Percentiles rank a stretch among this genome's conserved stretches.
Evolutionary conservation across 2,797 vertebrate genomes (phyloP).

Genomic region (Propithecus deckenii): DNA sequence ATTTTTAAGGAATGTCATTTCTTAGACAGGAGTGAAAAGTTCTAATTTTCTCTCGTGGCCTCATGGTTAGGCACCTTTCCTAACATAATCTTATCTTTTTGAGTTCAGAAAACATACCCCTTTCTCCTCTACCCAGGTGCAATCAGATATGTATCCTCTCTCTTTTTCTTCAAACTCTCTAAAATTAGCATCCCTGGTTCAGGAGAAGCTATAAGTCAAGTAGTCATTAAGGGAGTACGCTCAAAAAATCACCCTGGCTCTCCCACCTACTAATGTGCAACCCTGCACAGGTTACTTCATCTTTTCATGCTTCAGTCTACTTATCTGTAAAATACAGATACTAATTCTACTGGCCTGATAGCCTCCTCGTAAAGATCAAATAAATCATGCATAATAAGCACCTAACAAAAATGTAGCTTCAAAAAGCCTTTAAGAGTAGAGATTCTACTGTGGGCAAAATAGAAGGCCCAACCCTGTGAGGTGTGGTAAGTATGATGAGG

Average conservation of each 20-base stretch:
- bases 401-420: neutral
- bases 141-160: neutral
- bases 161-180: constrained; percentile 14
- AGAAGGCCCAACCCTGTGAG: neutral
- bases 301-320: neutral
- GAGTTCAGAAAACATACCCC: neutral
- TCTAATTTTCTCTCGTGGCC: neutral
- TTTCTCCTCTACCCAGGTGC: neutral
- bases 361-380: neutral
- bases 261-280: neutral
- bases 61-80: neutral
- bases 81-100: neutral
- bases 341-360: neutral
- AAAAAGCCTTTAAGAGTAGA: neutral
- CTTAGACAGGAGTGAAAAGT: neutral
- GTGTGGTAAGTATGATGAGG: neutral
- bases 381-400: neutral
- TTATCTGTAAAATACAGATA: neutral
- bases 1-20: constrained; percentile 7
- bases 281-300: neutral
- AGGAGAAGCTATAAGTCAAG: neutral
- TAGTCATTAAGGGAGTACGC: neutral
- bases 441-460: neutral
- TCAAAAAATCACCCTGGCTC: neutral
- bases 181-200: neutral